Conservation (phyloP, 2,888 invertebrate species). For the Netelia melanura region DNA sequence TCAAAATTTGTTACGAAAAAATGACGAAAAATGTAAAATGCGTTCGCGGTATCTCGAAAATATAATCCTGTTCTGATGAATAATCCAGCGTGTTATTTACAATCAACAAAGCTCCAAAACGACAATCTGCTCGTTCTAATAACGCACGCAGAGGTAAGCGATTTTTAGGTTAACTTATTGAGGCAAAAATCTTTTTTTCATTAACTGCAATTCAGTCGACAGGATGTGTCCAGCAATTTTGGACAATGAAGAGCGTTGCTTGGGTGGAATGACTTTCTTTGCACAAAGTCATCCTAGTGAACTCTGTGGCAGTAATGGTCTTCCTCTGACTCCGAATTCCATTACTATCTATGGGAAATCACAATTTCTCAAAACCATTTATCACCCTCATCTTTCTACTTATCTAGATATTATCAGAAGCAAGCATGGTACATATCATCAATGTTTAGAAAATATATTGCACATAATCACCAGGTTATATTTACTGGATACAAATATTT, state of each 20-base stretch:
- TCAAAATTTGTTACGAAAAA: constrained; percentile 5
- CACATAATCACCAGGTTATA: not conserved
- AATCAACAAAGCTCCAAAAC: constrained; percentile 23
- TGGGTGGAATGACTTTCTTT: constrained; percentile 96
- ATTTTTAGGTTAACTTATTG: constrained; percentile 36
- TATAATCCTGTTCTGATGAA: constrained; percentile 31
- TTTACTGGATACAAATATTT: constrained; percentile 2
- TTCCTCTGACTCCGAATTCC: constrained; percentile 98
- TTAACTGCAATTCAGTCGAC: not conserved
- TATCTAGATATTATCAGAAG: constrained; percentile 97
- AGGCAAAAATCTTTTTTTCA: not conserved
- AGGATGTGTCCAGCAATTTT: constrained; percentile 83
- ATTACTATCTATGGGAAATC: constrained; percentile 96
- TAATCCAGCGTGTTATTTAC: not conserved
- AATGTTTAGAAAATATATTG: not conserved
- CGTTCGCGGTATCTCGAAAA: not conserved
- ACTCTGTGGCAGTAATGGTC: constrained; percentile 97
- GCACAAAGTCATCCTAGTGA: constrained; percentile 96
- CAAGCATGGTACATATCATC: constrained; percentile 92
- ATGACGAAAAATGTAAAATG: constrained; percentile 29
- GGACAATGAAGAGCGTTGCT: constrained; percentile 86
- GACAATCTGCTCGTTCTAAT: constrained; percentile 8
- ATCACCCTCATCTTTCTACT: constrained; percentile 93
- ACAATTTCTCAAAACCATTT: constrained; percentile 92
- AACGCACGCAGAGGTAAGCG: constrained; percentile 6